These are phyloP conservation scores for Mesocricetus auratus DNA, from an alignment of 2,113 vertebrate genomes.

Conservation along the genomic window DNA sequence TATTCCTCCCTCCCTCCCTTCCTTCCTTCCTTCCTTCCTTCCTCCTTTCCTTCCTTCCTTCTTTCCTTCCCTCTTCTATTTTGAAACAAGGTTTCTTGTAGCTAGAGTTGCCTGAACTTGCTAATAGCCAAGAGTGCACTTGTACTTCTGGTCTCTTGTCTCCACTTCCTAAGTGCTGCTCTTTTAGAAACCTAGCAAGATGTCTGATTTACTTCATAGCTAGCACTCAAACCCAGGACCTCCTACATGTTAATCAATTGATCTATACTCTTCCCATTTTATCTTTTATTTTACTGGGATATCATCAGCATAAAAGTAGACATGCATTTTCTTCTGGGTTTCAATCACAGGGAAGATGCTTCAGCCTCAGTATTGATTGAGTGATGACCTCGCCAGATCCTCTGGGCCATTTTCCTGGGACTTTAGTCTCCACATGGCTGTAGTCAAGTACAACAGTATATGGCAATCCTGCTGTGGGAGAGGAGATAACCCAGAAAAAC, in stretches of 20 bases:
- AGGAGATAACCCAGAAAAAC: neutral
- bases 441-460: neutral
- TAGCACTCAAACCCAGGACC: too few relatives aligned
- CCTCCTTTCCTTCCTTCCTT: too few relatives aligned
- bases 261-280: neutral
- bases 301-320: neutral
- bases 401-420: neutral
- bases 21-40: neutral
- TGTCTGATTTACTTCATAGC: neutral
- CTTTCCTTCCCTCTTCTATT: neutral
- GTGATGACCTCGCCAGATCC: neutral
- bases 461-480: neutral
- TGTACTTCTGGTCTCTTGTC: neutral
- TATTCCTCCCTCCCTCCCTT: neutral
- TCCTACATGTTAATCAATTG: neutral
- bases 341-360: neutral
- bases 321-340: neutral
- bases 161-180: neutral
- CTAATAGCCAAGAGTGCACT: neutral
- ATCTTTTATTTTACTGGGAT: neutral
- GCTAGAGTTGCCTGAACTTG: too few relatives aligned
- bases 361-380: neutral
- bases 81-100: neutral
- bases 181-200: neutral
- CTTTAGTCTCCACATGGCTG: rapidly evolving